Percentiles rank a stretch among this genome's conserved stretches.
These are phyloP conservation scores for Netelia inedita DNA, from an alignment of 2,888 invertebrate genomes.

Conservation along the genomic window DNA sequence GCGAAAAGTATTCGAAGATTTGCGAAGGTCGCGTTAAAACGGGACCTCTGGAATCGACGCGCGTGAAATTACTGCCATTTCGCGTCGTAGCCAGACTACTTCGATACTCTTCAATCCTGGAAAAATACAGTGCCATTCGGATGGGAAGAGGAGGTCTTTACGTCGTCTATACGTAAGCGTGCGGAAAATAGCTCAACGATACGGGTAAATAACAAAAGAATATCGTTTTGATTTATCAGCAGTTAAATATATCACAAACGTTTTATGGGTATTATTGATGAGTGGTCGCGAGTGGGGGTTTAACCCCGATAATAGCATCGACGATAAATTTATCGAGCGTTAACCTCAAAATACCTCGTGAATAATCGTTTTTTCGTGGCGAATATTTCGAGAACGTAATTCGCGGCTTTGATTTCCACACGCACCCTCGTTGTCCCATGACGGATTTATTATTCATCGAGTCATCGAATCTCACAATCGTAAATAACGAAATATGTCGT, in stretches of 20 bases:
- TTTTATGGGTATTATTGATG: too few species aligned
- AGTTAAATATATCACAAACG: not conserved
- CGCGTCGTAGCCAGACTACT: constrained; percentile 46
- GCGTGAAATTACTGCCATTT: constrained; percentile 65
- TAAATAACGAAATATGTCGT: not conserved
- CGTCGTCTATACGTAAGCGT: constrained; percentile 2
- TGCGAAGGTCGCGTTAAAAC: constrained; percentile 15
- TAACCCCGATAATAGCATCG: constrained; percentile 1
- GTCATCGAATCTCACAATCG: not conserved
- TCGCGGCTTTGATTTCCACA: too few species aligned
- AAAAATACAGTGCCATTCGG: constrained; percentile 19
- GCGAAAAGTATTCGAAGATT: constrained; percentile 9
- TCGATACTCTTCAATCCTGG: constrained; percentile 50
- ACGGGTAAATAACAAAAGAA: not conserved
- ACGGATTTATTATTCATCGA: constrained; percentile 20
- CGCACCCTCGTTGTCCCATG: not conserved
- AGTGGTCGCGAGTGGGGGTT: too few species aligned
- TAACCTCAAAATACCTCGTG: not conserved
- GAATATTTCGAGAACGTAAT: too few species aligned
- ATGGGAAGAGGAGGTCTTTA: too few species aligned
- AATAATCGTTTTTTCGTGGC: constrained; percentile 22
- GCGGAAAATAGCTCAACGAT: constrained; percentile 15
- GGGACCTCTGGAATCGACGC: constrained; percentile 61
- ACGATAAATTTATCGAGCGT: constrained; percentile 32
- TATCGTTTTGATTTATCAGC: not conserved